phyloP scores from a whole-genome alignment of 2,113 vertebrate genomes.

The Cryptomyrus ogoouensis region DNA sequence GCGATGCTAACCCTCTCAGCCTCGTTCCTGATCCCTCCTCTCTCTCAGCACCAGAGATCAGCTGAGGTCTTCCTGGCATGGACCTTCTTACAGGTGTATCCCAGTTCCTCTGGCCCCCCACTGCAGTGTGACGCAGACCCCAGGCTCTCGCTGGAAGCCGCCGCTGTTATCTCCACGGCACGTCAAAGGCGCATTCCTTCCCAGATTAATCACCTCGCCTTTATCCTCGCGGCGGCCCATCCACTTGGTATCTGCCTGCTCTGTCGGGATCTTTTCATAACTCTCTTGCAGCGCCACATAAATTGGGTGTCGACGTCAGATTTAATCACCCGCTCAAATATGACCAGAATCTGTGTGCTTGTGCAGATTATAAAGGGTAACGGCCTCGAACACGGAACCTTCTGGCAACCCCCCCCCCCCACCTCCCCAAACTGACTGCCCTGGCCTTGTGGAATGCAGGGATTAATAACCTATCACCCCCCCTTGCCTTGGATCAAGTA shows the following conservation, averaged over 20 bases:
- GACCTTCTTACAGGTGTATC: not conserved
- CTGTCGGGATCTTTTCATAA: not conserved
- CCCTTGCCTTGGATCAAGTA: not conserved
- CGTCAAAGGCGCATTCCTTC: not conserved
- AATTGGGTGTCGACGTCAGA: not conserved
- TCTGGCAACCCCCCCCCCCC: not conserved
- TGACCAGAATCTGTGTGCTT: not conserved
- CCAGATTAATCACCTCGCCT: not conserved
- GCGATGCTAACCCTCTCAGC: not conserved
- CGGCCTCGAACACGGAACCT: not conserved
- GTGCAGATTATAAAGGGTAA: constrained; percentile 8
- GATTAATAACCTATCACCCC: not conserved
- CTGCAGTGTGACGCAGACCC: not conserved
- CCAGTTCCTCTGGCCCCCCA: not conserved
- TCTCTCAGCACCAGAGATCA: not conserved
- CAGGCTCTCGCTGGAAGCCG: not conserved
- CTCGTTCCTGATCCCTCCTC: not conserved
- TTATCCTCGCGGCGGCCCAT: not conserved
- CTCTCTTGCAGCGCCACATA: not conserved
- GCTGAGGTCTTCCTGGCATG: not conserved
- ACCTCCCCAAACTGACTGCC: not conserved
- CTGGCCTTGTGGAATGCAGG: not conserved
- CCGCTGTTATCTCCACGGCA: not conserved
- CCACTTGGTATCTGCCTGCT: not conserved
- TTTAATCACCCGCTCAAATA: not conserved